These are phyloP conservation scores for Sebastes hubbsi DNA, from an alignment of 2,797 vertebrate genomes.

Conservation along the genomic window DNA sequence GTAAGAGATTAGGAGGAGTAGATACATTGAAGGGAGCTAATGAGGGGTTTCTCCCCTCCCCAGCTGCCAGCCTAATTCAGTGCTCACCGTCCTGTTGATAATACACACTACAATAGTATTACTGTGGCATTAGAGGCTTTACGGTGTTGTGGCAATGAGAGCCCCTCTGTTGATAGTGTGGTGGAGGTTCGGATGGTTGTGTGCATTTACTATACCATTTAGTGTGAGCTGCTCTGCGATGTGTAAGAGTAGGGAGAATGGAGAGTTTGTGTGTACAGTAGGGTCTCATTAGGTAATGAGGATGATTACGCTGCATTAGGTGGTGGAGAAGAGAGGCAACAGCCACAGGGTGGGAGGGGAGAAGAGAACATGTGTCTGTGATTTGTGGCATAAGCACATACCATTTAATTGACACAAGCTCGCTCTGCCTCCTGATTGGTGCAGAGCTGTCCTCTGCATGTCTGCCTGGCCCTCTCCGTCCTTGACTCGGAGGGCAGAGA, in stretches of 20 bases:
- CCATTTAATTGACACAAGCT: slow-evolving; percentile 82
- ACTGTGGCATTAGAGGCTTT: slow-evolving; percentile 75
- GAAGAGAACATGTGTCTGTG: slow-evolving; percentile 76
- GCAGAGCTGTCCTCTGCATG: slow-evolving; percentile 68
- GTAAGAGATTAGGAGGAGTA: slow-evolving; percentile 81
- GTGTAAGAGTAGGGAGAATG: slow-evolving; percentile 17
- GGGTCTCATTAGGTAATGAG: slow-evolving; percentile 81
- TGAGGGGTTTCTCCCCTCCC: slow-evolving; percentile 74
- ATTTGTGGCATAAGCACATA: slow-evolving; percentile 84
- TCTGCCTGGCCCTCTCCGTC: slow-evolving; percentile 67
- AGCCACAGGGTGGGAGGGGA: slow-evolving; percentile 67
- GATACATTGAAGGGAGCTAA: slow-evolving; percentile 80
- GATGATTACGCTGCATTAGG: slow-evolving; percentile 80
- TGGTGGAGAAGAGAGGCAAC: slow-evolving; percentile 67
- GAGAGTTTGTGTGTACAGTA: slow-evolving; percentile 70
- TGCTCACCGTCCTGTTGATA: slow-evolving; percentile 79
- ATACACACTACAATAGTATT: slow-evolving; percentile 76
- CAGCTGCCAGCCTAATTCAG: slow-evolving; percentile 72
- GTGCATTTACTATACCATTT: slow-evolving; percentile 9
- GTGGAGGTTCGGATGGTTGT: slow-evolving; percentile 37
- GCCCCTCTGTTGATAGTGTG: slow-evolving; percentile 52
- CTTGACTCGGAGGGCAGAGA: slow-evolving; percentile 75
- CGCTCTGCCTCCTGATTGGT: slow-evolving; percentile 69
- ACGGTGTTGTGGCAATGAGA: slow-evolving; percentile 55
- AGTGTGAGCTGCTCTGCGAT: slow-evolving; percentile 45